Evolutionary conservation across 2,888 invertebrate genomes (phyloP).

Genomic region (Ctenicera cuprea): DNA sequence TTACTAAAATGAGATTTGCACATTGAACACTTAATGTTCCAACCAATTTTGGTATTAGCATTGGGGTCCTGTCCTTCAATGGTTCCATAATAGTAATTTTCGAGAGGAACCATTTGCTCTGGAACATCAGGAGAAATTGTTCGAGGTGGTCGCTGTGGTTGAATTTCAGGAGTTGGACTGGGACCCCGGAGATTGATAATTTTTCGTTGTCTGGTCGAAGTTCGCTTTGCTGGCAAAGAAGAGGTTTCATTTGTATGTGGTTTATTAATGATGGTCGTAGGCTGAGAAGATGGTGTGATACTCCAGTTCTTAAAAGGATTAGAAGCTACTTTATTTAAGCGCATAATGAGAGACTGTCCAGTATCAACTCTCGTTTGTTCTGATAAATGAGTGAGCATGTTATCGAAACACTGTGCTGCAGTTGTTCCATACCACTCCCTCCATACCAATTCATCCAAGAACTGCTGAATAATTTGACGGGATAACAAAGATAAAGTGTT

Average conservation of each 20-base stretch:
- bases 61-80: slow-evolving; percentile 67
- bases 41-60: slow-evolving; percentile 58
- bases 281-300: slow-evolving; percentile 51
- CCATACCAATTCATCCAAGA: slow-evolving; percentile 92
- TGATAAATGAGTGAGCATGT: slow-evolving; percentile 85
- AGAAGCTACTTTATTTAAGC: slow-evolving; percentile 80
- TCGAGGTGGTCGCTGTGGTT: slow-evolving; percentile 70
- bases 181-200: slow-evolving; percentile 58
- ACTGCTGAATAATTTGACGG: slow-evolving; percentile 91
- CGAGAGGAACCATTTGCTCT: slow-evolving; percentile 75
- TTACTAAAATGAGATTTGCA: slow-evolving; percentile 76
- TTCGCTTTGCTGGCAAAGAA: slow-evolving; percentile 43
- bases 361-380: slow-evolving; percentile 85
- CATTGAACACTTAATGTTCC: slow-evolving; percentile 69
- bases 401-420: slow-evolving; percentile 86
- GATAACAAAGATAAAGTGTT: slow-evolving; percentile 89
- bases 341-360: slow-evolving; percentile 78
- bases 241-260: slow-evolving; percentile 22
- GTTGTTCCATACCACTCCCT: slow-evolving; percentile 89
- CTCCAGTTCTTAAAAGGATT: slow-evolving; percentile 83
- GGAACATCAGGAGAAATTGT: slow-evolving; percentile 68
- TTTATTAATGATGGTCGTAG: slow-evolving; percentile 42
- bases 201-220: slow-evolving; percentile 58
- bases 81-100: slow-evolving; percentile 80
- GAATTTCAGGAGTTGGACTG: slow-evolving; percentile 58